These are phyloP conservation scores for Phalloptychus januarius DNA, from an alignment of 2,797 vertebrate species.

Conservation along the genomic window DNA sequence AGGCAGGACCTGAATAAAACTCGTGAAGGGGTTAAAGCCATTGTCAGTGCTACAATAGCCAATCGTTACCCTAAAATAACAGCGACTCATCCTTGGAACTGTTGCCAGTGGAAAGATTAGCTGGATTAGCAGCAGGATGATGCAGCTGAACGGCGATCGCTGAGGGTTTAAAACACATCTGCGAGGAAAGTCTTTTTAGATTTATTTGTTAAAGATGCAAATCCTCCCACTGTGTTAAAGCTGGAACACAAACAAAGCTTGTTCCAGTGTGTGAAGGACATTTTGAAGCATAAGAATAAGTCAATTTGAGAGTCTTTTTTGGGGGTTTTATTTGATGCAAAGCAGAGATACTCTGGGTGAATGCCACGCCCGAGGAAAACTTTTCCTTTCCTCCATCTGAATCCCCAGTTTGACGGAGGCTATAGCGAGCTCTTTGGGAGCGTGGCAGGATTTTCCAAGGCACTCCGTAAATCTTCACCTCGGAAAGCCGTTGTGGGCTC, in stretches of 20 bases:
- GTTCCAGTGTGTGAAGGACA: conserved; percentile 5
- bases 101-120: conserved; percentile 68
- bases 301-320: conserved; percentile 21
- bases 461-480: conserved; percentile 57
- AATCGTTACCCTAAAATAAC: conserved; percentile 69
- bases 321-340: conserved; percentile 19
- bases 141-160: conserved; percentile 41
- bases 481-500: conserved; percentile 49
- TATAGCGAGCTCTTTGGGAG: conserved; percentile 55
- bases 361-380: conserved; percentile 14
- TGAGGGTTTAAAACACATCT: conserved; percentile 48
- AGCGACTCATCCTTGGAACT: conserved; percentile 55
- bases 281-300: conserved; percentile 12
- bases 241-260: conserved; percentile 23
- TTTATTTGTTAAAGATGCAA: conserved; percentile 51
- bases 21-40: conserved; percentile 67
- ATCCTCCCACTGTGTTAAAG: conserved; percentile 38
- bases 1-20: conserved; percentile 50
- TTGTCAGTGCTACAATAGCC: conserved; percentile 71
- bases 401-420: conserved; percentile 59
- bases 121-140: conserved; percentile 68
- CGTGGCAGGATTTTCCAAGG: conserved; percentile 48
- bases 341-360: conserved; percentile 9
- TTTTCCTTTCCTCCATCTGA: conserved; percentile 33
- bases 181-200: conserved; percentile 35